These are phyloP conservation scores for Andrena cerasifolii DNA, from an alignment of 1,140 invertebrate species.

Conservation along the genomic window DNA sequence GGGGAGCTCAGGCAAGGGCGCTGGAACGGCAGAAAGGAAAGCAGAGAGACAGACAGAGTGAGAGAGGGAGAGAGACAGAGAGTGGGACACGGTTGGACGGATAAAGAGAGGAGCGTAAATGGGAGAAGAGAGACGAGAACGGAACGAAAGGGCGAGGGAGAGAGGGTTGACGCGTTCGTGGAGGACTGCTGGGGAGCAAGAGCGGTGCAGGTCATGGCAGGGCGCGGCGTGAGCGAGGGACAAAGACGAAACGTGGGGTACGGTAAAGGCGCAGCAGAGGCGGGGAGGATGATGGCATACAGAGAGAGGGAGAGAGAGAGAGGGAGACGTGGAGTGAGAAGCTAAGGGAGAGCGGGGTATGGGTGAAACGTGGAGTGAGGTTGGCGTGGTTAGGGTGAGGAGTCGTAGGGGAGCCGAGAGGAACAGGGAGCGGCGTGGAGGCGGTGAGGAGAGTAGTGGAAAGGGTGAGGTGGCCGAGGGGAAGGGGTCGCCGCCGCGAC, in stretches of 20 bases:
- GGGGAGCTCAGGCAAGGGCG: constrained; percentile 55
- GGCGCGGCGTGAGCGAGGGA: constrained; percentile 47
- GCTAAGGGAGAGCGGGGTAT: constrained; percentile 57
- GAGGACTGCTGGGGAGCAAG: constrained; percentile 66
- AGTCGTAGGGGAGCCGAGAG: constrained; percentile 45
- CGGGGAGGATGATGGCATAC: constrained; percentile 15
- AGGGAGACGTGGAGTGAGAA: constrained; percentile 50
- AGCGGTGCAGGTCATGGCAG: constrained; percentile 58
- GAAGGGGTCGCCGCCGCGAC: constrained; percentile 76
- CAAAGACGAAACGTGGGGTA: constrained; percentile 22
- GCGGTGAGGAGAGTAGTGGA: constrained; percentile 73
- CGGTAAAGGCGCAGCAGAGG: constrained; percentile 54
- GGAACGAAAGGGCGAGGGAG: constrained; percentile 56
- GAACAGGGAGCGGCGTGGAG: constrained; percentile 57
- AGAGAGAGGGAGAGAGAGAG: constrained; percentile 53
- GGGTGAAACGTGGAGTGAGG: constrained; percentile 61
- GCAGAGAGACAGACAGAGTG: constrained; percentile 38
- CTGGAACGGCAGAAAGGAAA: constrained; percentile 52
- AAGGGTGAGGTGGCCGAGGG: constrained; percentile 69
- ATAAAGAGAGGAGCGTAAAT: neutral
- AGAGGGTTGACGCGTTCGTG: constrained; percentile 63
- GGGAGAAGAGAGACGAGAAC: constrained; percentile 24
- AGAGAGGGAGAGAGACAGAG: constrained; percentile 37
- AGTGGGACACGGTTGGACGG: constrained; percentile 36
- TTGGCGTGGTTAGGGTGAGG: constrained; percentile 55